phyloP scores from a whole-genome alignment of 2,888 invertebrate genomes.

The Ametastegia equiseti region DNA sequence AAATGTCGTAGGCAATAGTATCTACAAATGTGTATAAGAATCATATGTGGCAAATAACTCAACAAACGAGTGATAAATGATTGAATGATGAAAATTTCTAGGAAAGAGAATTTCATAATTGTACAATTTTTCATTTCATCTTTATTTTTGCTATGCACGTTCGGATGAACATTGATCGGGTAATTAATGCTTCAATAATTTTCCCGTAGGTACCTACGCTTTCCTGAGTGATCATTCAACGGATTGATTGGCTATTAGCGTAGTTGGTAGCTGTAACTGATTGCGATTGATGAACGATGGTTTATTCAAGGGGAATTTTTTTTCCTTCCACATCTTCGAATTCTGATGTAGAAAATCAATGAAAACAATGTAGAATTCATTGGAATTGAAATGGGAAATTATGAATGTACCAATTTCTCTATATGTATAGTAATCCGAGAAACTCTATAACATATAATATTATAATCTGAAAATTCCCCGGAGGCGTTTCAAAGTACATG shows the following conservation, averaged over 20 bases:
- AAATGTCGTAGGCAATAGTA: too few relatives aligned
- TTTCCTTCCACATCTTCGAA: background rate
- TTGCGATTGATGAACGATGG: slow-evolving; percentile 12
- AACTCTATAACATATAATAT: background rate
- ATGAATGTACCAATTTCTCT: too few relatives aligned
- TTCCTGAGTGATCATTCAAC: slow-evolving; percentile 26
- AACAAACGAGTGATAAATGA: too few relatives aligned
- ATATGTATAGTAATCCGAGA: background rate
- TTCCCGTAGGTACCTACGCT: background rate
- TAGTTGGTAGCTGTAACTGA: slow-evolving; percentile 36
- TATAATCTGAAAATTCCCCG: background rate
- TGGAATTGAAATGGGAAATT: background rate
- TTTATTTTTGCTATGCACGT: background rate
- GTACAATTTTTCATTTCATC: too few relatives aligned
- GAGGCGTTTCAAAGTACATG: background rate
- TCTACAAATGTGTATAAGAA: too few relatives aligned
- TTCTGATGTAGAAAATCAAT: too few relatives aligned
- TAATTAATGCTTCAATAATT: background rate
- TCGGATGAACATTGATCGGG: slow-evolving; percentile 1
- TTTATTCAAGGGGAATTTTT: background rate
- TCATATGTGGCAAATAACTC: too few relatives aligned
- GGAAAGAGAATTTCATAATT: too few relatives aligned
- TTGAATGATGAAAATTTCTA: too few relatives aligned
- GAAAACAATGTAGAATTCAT: background rate
- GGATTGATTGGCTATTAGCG: slow-evolving; percentile 38